These are phyloP conservation scores for Hemichromis elongatus DNA, from an alignment of 2,113 vertebrate species.

Conservation along the genomic window DNA sequence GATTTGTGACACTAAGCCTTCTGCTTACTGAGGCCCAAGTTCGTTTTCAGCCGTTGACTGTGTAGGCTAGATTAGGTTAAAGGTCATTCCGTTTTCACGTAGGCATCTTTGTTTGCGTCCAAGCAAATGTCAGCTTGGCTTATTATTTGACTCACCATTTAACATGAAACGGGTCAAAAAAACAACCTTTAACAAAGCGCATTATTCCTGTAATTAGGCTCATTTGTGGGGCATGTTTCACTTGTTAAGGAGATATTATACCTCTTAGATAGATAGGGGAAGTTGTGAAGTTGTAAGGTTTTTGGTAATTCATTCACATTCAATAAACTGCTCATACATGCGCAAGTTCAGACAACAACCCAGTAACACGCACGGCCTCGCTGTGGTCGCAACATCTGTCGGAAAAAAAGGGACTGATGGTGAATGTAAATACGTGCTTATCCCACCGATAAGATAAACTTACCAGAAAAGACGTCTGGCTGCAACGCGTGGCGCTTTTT, in stretches of 20 bases:
- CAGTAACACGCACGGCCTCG: background rate
- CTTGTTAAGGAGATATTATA: background rate
- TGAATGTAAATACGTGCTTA: slow-evolving; percentile 10
- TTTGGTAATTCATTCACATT: background rate
- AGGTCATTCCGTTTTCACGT: slow-evolving; percentile 2
- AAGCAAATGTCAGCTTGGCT: slow-evolving; percentile 11
- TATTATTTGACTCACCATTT: background rate
- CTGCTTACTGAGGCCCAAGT: background rate
- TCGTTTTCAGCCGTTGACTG: background rate
- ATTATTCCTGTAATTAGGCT: background rate
- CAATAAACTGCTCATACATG: background rate
- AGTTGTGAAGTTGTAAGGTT: background rate
- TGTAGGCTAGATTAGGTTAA: background rate
- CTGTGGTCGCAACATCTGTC: background rate
- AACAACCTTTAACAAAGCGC: background rate
- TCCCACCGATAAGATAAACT: slow-evolving; percentile 3
- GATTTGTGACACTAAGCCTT: background rate
- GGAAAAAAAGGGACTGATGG: background rate
- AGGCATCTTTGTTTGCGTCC: background rate
- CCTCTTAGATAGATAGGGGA: rapidly evolving
- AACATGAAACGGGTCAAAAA: background rate
- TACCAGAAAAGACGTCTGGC: background rate
- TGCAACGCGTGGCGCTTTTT: slow-evolving; percentile 23
- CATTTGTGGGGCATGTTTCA: background rate
- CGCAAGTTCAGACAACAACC: background rate